Percentiles rank a stretch among this genome's conserved stretches.
These are phyloP conservation scores for Harpagus bidentatus DNA, from an alignment of 2,113 vertebrate species.

Conservation along the genomic window DNA sequence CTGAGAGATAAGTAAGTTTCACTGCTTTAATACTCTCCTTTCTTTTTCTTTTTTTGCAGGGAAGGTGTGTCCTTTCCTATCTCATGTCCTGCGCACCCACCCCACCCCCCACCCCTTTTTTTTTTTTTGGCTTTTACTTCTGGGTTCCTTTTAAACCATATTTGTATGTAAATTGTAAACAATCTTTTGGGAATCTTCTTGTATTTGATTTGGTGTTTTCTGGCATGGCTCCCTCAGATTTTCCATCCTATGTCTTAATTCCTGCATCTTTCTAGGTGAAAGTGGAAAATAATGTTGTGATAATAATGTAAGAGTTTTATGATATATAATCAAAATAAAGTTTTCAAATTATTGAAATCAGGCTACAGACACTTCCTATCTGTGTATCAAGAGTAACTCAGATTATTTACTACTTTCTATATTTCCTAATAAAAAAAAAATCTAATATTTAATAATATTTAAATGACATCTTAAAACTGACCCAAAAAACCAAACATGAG, in stretches of 20 bases:
- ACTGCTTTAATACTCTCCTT: not conserved
- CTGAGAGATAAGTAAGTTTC: constrained; percentile 91
- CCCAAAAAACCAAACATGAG: rapidly evolving
- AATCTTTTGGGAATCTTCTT: not conserved
- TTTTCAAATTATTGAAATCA: not conserved
- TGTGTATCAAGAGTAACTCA: not conserved
- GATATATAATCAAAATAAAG: not conserved
- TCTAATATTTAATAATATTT: not conserved
- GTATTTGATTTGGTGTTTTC: not conserved
- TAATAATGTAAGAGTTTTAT: not conserved
- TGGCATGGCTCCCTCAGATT: not conserved
- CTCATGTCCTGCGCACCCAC: no score
- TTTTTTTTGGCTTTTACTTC: not conserved
- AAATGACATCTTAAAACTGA: not conserved
- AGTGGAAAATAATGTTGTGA: not conserved
- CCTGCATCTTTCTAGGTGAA: not conserved
- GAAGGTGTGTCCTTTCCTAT: not conserved
- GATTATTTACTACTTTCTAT: not conserved
- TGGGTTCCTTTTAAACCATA: not conserved
- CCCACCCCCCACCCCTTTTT: rapidly evolving
- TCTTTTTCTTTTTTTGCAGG: not conserved
- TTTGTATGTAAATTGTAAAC: not conserved
- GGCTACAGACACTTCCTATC: not conserved
- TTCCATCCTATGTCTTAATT: not conserved
- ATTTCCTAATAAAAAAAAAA: not conserved